phyloP scores from a whole-genome alignment of 2,888 invertebrate genomes.

The Ormia ochracea region DNA sequence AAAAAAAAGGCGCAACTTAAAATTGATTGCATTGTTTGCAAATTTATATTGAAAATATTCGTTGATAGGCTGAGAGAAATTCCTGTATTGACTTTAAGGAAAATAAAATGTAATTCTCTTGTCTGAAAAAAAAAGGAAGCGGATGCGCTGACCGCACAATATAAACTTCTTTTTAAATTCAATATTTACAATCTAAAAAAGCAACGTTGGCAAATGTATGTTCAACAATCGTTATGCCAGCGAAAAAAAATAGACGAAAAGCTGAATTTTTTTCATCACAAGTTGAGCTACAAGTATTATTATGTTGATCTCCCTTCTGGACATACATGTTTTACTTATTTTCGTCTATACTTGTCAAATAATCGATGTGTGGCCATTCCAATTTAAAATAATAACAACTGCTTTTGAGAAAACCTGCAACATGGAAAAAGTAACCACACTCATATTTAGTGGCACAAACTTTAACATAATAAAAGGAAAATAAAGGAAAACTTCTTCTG shows the following conservation, averaged over 20 bases:
- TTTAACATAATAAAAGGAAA: not conserved
- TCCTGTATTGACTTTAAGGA: no score
- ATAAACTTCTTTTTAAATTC: not conserved
- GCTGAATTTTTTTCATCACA: not conserved
- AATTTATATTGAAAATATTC: no score
- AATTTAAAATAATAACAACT: slow-evolving; percentile 60
- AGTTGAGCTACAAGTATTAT: slow-evolving; percentile 52
- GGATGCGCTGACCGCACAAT: no score
- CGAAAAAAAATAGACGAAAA: not conserved
- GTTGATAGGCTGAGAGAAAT: no score
- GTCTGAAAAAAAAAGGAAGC: no score
- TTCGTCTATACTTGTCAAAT: slow-evolving; percentile 51
- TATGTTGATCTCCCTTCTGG: slow-evolving; percentile 25
- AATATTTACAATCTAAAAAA: not conserved
- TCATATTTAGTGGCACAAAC: not conserved
- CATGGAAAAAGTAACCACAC: not conserved
- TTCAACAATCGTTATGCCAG: not conserved
- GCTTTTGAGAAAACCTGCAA: not conserved
- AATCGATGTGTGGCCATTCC: slow-evolving; percentile 50
- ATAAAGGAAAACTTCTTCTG: slow-evolving; percentile 7
- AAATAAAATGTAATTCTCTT: no score
- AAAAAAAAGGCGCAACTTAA: no score
- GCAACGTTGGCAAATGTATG: not conserved
- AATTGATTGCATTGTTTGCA: no score
- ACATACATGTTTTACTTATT: slow-evolving; percentile 28